Base-by-base conservation (phyloP, 2,888 invertebrate genomes). In the Troides helena region DNA sequence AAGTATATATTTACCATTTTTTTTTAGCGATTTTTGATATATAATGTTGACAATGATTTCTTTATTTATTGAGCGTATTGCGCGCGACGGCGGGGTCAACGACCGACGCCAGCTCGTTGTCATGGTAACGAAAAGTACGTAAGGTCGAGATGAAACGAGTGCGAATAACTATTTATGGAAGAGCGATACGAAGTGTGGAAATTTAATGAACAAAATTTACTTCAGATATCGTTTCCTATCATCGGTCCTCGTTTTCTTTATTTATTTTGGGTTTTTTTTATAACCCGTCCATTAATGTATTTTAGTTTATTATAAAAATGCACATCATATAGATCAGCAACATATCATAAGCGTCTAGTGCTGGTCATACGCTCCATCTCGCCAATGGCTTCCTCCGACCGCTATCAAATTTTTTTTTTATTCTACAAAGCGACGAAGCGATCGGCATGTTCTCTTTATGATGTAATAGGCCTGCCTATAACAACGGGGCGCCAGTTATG, bases 31-130 rank as follows among this genome's bases (percentile, higher is more conserved):
- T 18, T 5, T 50, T 50, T 1, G 1, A 14, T 50, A 14, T 18
- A 18, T 14, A 12, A 17, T 17, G 5, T 50, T 50, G 14, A 2
- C 5, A 17, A 18, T 17, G 5, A 4, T 17, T 50, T 12, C 17
- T 50, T 50, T 18, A 2, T 50, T 18, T 1, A 82, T 84, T 84
- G 83, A 77, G 78, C 81, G 78, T 78, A 80, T 85, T 89, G 88
- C 88, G 88, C 88, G 86, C 87, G 86, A 84, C 86, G 81, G 71
- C 77, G 83, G 85, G 92, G 89, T 90, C 90, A 84, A 85, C 86
- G 90, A 88, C 90, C 90, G 87, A 85, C 85, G 85, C 86, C 84
- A 80, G 84, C 76, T 78, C 78, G 89, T 88, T 82, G 79, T 85
- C 81, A 87, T 87, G 78, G 84, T 82, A 82, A 91, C 88, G 82